Evolutionary conservation across 2,797 vertebrate species (phyloP).

Genomic region (Falco biarmicus): DNA sequence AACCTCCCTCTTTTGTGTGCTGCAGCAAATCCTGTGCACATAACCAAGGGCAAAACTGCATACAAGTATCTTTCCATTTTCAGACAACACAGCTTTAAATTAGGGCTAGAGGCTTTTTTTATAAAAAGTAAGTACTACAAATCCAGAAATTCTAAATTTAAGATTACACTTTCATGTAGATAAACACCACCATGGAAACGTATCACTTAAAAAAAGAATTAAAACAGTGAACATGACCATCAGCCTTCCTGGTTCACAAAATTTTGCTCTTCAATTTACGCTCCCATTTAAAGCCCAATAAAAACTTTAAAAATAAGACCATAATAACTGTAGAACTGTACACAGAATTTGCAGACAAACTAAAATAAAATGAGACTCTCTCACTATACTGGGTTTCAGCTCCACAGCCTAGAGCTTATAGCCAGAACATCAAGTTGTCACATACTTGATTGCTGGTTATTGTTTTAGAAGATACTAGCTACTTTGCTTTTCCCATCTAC

Average conservation of each 20-base stretch:
- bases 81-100: neutral
- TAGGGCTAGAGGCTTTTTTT: neutral
- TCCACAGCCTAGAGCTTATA: neutral
- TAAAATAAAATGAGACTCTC: neutral
- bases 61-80: neutral
- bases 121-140: neutral
- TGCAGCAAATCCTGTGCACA: neutral
- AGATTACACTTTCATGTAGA: neutral
- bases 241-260: neutral
- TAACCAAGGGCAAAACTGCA: neutral
- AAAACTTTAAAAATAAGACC: slow-evolving; percentile 16
- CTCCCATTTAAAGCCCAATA: neutral
- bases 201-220: neutral
- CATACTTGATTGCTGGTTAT: neutral
- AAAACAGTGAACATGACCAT: neutral
- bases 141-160: neutral
- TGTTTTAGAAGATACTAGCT: neutral
- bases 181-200: neutral
- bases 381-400: neutral
- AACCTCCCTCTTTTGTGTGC: neutral
- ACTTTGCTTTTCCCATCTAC: neutral
- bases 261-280: neutral
- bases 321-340: neutral
- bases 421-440: neutral
- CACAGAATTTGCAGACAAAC: neutral